Conservation (phyloP, 2,113 vertebrate genomes). For the Cranoglanis bouderius region DNA sequence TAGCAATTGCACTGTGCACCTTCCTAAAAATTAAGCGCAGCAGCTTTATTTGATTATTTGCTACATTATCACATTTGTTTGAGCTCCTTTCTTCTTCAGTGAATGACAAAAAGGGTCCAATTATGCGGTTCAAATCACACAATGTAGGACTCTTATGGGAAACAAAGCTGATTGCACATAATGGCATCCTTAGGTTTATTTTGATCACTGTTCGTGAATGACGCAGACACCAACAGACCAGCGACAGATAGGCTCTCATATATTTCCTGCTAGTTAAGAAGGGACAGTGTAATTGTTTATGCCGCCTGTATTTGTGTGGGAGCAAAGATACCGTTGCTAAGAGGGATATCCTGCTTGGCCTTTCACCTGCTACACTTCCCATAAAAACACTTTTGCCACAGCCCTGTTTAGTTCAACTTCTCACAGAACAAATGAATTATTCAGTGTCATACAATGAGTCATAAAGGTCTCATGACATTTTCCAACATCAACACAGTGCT, state of each 20-base stretch:
- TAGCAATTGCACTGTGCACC: background rate
- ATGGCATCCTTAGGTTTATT: conserved; percentile 21
- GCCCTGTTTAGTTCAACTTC: background rate
- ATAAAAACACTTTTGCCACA: conserved; percentile 28
- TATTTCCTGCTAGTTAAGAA: conserved; percentile 38
- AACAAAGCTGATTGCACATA: conserved; percentile 1
- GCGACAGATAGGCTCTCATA: conserved; percentile 31
- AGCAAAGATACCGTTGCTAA: conserved; percentile 38
- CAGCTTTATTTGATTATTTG: background rate
- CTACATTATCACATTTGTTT: background rate
- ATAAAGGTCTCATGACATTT: conserved; percentile 18
- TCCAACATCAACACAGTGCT: conserved; percentile 1
- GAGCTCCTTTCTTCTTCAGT: background rate
- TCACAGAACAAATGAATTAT: conserved; percentile 14
- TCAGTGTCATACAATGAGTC: conserved; percentile 13
- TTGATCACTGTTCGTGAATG: conserved; percentile 22
- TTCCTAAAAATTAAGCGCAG: background rate
- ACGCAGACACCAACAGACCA: conserved; percentile 30
- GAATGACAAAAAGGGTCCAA: background rate
- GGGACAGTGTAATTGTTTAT: conserved; percentile 34
- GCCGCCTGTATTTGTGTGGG: conserved; percentile 43
- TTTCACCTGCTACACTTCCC: conserved; percentile 42
- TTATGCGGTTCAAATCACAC: background rate
- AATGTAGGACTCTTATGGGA: background rate
- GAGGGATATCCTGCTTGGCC: conserved; percentile 41